Evolutionary conservation across 2,113 vertebrate species (phyloP).

Genomic region (Illadopsis cleaveri): DNA sequence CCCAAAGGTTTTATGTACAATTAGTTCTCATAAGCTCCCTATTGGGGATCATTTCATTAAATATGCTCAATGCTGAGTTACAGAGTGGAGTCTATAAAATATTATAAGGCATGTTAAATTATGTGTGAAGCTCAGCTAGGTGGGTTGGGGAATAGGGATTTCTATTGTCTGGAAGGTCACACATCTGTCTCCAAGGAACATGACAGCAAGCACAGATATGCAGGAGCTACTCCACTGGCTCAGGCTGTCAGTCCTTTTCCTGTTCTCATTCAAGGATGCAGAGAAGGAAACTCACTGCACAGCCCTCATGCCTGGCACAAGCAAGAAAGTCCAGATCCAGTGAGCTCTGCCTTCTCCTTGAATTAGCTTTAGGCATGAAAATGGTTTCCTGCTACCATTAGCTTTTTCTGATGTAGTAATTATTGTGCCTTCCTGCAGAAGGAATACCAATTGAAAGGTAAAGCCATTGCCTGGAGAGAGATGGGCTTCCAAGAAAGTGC

Average conservation of each 20-base stretch:
- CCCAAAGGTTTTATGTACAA: background rate
- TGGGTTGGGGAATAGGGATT: background rate
- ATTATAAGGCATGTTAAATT: background rate
- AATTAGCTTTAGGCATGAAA: slow-evolving; percentile 49
- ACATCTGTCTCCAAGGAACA: background rate
- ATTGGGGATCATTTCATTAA: background rate
- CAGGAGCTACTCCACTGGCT: background rate
- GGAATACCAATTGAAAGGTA: background rate
- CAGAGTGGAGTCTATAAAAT: background rate
- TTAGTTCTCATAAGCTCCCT: background rate
- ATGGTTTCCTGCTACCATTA: slow-evolving; percentile 53
- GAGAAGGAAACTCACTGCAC: background rate
- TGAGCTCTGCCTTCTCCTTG: slow-evolving; percentile 9
- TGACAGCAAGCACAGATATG: background rate
- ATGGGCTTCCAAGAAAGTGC: slow-evolving; percentile 54
- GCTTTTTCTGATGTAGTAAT: slow-evolving; percentile 61
- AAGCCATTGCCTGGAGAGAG: slow-evolving; percentile 45
- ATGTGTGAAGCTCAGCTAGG: background rate
- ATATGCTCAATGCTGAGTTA: background rate
- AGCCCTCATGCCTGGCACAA: background rate
- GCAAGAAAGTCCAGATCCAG: background rate
- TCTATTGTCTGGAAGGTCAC: background rate
- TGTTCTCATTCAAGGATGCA: background rate
- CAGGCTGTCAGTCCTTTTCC: background rate
- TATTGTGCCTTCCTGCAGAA: slow-evolving; percentile 60